Evolutionary conservation across 2,797 vertebrate species (phyloP), one percentile per base, ranked within the genome.

Genomic region (Parauchenoglanis punctatus): DNA sequence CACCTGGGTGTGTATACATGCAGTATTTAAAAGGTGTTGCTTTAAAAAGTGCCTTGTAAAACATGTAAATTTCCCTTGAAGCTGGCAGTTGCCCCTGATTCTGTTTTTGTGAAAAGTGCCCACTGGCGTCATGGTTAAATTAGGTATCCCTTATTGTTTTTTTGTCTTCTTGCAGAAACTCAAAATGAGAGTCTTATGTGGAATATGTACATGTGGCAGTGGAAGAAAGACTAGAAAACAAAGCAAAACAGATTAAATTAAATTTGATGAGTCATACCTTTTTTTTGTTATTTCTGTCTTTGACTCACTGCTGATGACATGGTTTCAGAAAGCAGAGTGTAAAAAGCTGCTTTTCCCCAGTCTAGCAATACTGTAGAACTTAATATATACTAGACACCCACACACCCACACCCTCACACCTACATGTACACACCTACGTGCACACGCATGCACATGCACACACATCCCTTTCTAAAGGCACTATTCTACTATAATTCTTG

Each of bases 171-270:
- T 52, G 28, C 11, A 72, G 59, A 67, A 65, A 82, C 58, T 85
- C 88, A 84, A 23, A 88, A 85, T 65, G 83, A 85, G 77, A 85
- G 83, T 88, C 75, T 61, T 28, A 11, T 72, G 25, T 67, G 58
- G 52, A 72, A 56, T 61, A 23, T 54, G 84, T 81, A 82, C 23
- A 67, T 23, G 78, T 63, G 68, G 77, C 18, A 20, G 78, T 28
- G 65, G 49, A 85, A 85, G 54, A 85, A 70, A 63, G 68, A 10
- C 44, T 23, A 28, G 17, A 63, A 84, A 84, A 84, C 63, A 59
- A 52, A 83, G 49, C 0, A 76, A 65, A 61, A 72, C 31, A 40
- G 35, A 58, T 76, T 11, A 82, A 88, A 63, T 88, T 54, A 81
- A 72, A 61, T 28, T 23, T 49, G 28, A 83, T 87, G 86, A 87